These are phyloP conservation scores for Apoda limacodes DNA, from an alignment of 2,888 invertebrate genomes.

Conservation along the genomic window DNA sequence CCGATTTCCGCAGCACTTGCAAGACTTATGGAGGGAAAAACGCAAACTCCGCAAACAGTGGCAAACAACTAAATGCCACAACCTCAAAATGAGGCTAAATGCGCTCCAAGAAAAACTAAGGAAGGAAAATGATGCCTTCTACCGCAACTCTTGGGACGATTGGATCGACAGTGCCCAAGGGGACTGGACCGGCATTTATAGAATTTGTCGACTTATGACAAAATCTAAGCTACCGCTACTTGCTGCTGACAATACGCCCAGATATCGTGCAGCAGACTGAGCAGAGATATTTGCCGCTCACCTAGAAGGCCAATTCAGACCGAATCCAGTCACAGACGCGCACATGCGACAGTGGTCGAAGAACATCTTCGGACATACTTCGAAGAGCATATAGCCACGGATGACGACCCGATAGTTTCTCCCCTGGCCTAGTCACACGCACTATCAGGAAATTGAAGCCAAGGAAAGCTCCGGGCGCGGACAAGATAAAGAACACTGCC, in stretches of 20 bases:
- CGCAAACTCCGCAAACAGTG: not conserved
- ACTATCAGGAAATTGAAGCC: not conserved
- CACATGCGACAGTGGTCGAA: conserved; percentile 1
- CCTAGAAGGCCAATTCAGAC: too few species aligned
- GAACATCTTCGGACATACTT: not conserved
- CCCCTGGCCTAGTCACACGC: conserved; percentile 5
- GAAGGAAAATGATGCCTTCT: not conserved
- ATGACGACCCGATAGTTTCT: conserved; percentile 5
- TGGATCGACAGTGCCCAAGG: too few species aligned
- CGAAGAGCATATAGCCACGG: not conserved
- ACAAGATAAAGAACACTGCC: conserved; percentile 15
- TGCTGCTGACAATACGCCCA: not conserved
- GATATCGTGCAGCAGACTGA: too few species aligned
- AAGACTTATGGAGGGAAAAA: not conserved
- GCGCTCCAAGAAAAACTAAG: not conserved
- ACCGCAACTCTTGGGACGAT: not conserved
- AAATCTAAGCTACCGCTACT: not conserved
- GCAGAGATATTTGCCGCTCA: too few species aligned
- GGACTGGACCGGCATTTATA: not conserved
- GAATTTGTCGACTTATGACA: not conserved
- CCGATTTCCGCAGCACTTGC: not conserved
- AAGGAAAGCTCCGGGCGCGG: not conserved
- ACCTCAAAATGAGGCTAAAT: not conserved
- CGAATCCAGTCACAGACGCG: too few species aligned
- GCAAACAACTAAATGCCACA: not conserved